Evolutionary conservation across 2,888 invertebrate genomes (phyloP).

Genomic region (Apotomis capreana): DNA sequence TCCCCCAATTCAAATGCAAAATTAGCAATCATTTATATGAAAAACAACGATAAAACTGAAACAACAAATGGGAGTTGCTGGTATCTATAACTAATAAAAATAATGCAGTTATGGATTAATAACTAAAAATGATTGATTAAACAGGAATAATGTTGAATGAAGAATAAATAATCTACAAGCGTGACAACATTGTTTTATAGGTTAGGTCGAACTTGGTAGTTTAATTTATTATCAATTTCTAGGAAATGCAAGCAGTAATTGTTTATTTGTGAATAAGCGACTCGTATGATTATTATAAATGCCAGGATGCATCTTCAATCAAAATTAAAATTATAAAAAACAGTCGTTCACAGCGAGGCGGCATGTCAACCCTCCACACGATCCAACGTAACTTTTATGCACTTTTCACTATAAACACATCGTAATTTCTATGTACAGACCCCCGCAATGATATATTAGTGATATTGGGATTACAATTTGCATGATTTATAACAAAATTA

Average conservation of each 20-base stretch:
- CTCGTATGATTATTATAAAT: background rate
- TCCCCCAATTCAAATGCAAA: too few species aligned
- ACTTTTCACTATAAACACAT: constrained; percentile 63
- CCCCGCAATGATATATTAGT: constrained; percentile 54
- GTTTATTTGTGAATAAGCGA: background rate
- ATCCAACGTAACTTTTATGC: constrained; percentile 39
- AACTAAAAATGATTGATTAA: background rate
- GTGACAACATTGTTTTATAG: constrained; percentile 42
- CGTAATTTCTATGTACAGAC: constrained; percentile 54
- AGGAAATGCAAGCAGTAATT: background rate
- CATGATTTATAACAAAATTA: constrained; percentile 59
- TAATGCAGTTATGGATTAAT: too few species aligned
- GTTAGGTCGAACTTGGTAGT: constrained; percentile 39
- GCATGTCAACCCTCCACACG: constrained; percentile 59
- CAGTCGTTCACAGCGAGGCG: constrained; percentile 53
- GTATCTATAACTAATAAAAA: too few species aligned
- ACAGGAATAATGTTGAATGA: background rate
- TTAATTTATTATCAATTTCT: background rate
- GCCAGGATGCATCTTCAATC: background rate
- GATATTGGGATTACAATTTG: constrained; percentile 52
- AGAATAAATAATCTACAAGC: background rate
- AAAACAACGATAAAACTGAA: too few species aligned
- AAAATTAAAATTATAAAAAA: constrained; percentile 44
- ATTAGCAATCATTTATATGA: too few species aligned
- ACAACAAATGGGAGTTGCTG: too few species aligned